Percentiles rank a stretch among this genome's conserved stretches.
These are phyloP conservation scores for Dolichomitus sp. DNA, from an alignment of 2,888 invertebrate genomes.

Conservation along the genomic window DNA sequence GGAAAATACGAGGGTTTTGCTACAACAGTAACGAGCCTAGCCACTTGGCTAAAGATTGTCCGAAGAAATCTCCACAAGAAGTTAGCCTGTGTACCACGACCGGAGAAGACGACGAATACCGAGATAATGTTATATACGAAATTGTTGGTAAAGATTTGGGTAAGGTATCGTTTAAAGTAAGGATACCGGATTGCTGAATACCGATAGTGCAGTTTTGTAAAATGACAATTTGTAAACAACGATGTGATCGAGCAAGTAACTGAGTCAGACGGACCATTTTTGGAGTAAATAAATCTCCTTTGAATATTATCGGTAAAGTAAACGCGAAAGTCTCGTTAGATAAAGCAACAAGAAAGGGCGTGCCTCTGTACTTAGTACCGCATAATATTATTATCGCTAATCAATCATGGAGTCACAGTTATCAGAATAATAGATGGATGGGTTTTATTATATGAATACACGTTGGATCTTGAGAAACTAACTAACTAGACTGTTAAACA, in stretches of 20 bases:
- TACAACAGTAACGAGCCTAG: conserved; percentile 39
- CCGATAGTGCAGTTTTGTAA: conserved; percentile 59
- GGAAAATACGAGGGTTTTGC: conserved; percentile 28
- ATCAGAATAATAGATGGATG: too few relatives aligned
- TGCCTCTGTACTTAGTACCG: conserved; percentile 46
- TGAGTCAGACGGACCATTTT: background rate
- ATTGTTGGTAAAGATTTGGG: conserved; percentile 26
- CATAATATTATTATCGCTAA: too few relatives aligned
- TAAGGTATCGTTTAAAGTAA: conserved; percentile 44
- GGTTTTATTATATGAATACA: too few relatives aligned
- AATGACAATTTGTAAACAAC: conserved; percentile 49
- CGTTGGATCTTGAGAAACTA: too few relatives aligned
- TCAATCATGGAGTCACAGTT: too few relatives aligned
- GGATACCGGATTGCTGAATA: conserved; percentile 53
- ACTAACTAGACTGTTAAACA: too few relatives aligned
- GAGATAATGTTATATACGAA: conserved; percentile 43
- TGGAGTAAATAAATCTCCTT: conserved; percentile 7
- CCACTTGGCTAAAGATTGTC: conserved; percentile 40
- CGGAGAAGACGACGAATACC: conserved; percentile 34
- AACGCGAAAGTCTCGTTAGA: background rate
- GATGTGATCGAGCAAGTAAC: background rate
- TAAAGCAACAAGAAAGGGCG: background rate
- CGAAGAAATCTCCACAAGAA: conserved; percentile 19
- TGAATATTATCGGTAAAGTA: background rate
- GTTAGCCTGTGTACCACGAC: background rate